phyloP scores from a whole-genome alignment of 2,888 invertebrate species.

The Drosophila neotestacea region DNA sequence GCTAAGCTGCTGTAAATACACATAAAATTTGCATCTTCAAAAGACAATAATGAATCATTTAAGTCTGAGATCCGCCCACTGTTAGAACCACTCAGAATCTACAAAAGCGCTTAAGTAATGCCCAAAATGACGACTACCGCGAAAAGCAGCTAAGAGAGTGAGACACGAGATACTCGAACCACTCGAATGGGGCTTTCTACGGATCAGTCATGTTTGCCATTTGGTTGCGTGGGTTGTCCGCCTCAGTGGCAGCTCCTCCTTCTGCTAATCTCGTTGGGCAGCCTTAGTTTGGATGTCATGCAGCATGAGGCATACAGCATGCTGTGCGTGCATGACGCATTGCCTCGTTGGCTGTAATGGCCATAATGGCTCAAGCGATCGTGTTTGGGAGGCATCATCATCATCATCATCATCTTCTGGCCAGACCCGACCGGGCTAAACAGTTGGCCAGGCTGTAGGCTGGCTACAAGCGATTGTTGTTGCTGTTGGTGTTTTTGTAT shows the following conservation, averaged over 20 bases:
- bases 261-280: conserved; percentile 25
- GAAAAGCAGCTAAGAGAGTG: not conserved
- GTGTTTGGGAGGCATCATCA: conserved; percentile 71
- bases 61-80: not conserved
- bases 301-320: conserved; percentile 26
- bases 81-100: conserved; percentile 12
- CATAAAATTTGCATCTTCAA: not conserved
- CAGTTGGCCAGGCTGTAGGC: conserved; percentile 32
- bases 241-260: conserved; percentile 24
- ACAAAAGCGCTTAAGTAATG: conserved; percentile 6
- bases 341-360: conserved; percentile 73
- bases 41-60: conserved; percentile 16
- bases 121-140: conserved; percentile 21
- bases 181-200: conserved; percentile 13
- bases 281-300: conserved; percentile 29
- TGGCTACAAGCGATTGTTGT: conserved; percentile 29
- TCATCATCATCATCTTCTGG: conserved; percentile 29
- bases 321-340: conserved; percentile 76
- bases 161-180: conserved; percentile 7
- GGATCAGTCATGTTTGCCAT: conserved; percentile 44
- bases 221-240: conserved; percentile 37
- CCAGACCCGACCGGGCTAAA: conserved; percentile 31
- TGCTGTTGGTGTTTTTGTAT: conserved; percentile 29
- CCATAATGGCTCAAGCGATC: conserved; percentile 67
- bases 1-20: conserved; percentile 10